Conservation (phyloP, 1,140 invertebrate genomes). For the Leguminivora glycinivorella region DNA sequence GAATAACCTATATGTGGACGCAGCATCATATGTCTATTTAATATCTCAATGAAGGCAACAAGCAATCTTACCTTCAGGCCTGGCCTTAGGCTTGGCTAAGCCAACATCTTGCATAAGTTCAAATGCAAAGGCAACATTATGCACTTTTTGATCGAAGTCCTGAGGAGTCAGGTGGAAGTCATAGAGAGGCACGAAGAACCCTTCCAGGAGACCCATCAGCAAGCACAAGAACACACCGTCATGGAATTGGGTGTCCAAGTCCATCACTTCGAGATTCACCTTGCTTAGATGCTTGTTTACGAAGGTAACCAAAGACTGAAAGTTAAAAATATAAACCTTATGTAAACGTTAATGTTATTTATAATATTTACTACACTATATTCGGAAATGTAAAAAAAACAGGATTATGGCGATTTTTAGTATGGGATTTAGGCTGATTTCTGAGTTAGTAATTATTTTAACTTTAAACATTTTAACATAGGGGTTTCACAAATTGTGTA, state of each 20-base stretch:
- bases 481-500: too few species aligned
- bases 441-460: too few species aligned
- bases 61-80: constrained; percentile 90
- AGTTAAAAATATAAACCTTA: constrained; percentile 49
- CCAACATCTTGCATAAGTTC: constrained; percentile 99
- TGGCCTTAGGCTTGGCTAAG: constrained; percentile 95
- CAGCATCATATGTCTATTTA: too few species aligned
- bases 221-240: constrained; percentile 98
- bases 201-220: constrained; percentile 97
- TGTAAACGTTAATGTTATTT: too few species aligned
- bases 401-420: too few species aligned
- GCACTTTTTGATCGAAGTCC: constrained; percentile 94
- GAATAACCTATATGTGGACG: too few species aligned
- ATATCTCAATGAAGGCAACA: neutral
- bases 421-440: too few species aligned
- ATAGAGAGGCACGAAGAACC: constrained; percentile 98
- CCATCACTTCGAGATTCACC: constrained; percentile 96
- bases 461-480: too few species aligned
- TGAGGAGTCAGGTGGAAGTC: constrained; percentile 95
- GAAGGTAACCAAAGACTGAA: constrained; percentile 95
- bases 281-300: constrained; percentile 99
- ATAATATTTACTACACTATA: too few species aligned
- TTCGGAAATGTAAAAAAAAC: too few species aligned
- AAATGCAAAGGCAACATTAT: constrained; percentile 98
- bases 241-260: constrained; percentile 97